Percentiles rank a stretch among this genome's conserved stretches.
phyloP scores from a whole-genome alignment of 2,113 vertebrate genomes.

The Helogale parvula region DNA sequence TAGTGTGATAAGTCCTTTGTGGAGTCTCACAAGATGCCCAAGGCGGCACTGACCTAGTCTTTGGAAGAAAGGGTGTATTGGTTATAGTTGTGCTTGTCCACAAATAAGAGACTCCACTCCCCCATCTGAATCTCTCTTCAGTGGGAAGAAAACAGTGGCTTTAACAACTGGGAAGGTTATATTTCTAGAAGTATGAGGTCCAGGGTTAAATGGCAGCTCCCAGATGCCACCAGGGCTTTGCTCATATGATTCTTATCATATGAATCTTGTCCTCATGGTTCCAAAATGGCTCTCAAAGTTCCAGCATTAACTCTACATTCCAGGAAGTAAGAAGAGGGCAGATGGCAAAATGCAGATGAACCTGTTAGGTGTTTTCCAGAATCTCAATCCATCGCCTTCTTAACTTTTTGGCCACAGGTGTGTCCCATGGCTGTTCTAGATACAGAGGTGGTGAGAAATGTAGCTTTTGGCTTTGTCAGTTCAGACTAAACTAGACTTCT shows the following conservation, averaged over 20 bases:
- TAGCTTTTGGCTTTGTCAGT: neutral
- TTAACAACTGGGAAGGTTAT: neutral
- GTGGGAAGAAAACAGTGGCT: neutral
- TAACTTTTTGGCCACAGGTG: neutral
- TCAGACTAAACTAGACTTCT: neutral
- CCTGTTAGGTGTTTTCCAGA: neutral
- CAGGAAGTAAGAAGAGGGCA: neutral
- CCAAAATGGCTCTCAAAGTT: neutral
- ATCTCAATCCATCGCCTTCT: neutral
- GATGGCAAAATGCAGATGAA: neutral
- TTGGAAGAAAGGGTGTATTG: neutral
- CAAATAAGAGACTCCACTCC: neutral
- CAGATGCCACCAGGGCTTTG: neutral
- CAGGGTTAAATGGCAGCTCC: neutral
- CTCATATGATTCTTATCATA: neutral
- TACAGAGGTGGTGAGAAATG: neutral
- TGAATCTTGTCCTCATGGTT: neutral
- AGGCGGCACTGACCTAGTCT: neutral
- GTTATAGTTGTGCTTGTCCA: neutral
- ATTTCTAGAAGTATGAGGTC: neutral
- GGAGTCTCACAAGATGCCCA: neutral
- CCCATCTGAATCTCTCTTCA: neutral
- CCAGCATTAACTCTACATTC: neutral
- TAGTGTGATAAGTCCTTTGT: neutral
- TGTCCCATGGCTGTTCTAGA: neutral